Conservation (phyloP, 2,797 vertebrate species). For the Macroramphosus scolopax region DNA sequence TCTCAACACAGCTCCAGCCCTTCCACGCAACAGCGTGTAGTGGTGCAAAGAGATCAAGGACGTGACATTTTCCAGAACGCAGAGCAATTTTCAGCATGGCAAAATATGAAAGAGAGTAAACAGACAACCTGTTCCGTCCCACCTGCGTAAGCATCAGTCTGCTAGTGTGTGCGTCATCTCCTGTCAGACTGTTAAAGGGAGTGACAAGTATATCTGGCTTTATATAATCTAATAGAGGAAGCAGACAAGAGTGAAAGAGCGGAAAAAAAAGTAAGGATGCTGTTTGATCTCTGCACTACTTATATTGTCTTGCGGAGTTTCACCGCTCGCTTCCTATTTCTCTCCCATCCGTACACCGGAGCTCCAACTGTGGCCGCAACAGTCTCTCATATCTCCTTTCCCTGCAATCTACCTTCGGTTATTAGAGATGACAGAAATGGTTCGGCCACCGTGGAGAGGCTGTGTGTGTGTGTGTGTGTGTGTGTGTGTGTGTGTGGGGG, state of each 20-base stretch:
- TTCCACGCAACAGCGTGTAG: conserved; percentile 52
- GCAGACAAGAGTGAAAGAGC: conserved; percentile 42
- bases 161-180: conserved; percentile 31
- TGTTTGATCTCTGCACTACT: conserved; percentile 35
- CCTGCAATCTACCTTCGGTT: conserved; percentile 46
- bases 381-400: conserved; percentile 44
- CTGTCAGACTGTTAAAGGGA: conserved; percentile 35
- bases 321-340: not conserved
- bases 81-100: conserved; percentile 53
- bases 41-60: conserved; percentile 67
- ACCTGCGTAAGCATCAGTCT: conserved; percentile 7
- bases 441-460: conserved; percentile 28
- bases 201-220: conserved; percentile 44
- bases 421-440: conserved; percentile 64
- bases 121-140: conserved; percentile 49
- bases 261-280: conserved; percentile 31
- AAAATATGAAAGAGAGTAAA: conserved; percentile 56
- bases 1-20: conserved; percentile 36
- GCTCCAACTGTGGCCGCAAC: conserved; percentile 50
- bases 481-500: not conserved
- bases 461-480: too few species aligned
- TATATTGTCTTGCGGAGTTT: conserved; percentile 41
- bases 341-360: conserved; percentile 14
- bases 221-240: conserved; percentile 39
- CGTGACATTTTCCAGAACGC: conserved; percentile 65